Base-by-base conservation (phyloP, 2,888 invertebrate genomes). In the Trachelus tabidus region DNA sequence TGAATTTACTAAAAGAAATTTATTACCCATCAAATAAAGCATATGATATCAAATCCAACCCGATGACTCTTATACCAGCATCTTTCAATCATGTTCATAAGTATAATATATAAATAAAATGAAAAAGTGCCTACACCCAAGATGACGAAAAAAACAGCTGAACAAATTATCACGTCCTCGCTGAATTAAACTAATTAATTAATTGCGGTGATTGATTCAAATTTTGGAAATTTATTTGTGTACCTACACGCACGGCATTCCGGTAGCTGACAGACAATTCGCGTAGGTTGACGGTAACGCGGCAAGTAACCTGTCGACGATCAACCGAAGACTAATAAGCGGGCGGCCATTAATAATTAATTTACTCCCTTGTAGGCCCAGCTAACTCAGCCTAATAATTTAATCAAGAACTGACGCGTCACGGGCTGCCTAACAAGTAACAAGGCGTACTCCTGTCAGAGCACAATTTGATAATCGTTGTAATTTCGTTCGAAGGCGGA, bases 401-500 rank as follows among this genome's bases (percentile, higher is more conserved):
- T 84, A 75, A 87, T 86, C 83, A 79, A 82, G 79, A 82, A 88
- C 85, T 84, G 86, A 86, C 81, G 82, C 81, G 76, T 78, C 71
- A 78, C 76, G 80, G 73, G 73, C 75, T 73, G 69, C 71, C 34
- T 79, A 82, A 83, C 84, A 80, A 78, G 81, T 79, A 82, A 84
- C 84, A 80, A 78, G 82, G 40, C 80, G 77, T 79, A 35, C 76
- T 75, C 40, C 76, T 79, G 82, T 82, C 83, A 79, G 83, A 76
- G 75, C 75, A 12, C 73, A 73, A 77, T 33, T 77, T 75, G 76
- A 80, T 77, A 73, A 76, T 78, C 31, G 33, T 68, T 78, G 76
- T 77, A 84, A 84, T 85, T 82, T 79, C 79, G 75, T 80, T 79
- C 69, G 77, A 79, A 77, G 79, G 75, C 80, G 79, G 82, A 85